Base-by-base conservation (phyloP, 2,888 invertebrate genomes). In the Aleiodes testaceus region DNA sequence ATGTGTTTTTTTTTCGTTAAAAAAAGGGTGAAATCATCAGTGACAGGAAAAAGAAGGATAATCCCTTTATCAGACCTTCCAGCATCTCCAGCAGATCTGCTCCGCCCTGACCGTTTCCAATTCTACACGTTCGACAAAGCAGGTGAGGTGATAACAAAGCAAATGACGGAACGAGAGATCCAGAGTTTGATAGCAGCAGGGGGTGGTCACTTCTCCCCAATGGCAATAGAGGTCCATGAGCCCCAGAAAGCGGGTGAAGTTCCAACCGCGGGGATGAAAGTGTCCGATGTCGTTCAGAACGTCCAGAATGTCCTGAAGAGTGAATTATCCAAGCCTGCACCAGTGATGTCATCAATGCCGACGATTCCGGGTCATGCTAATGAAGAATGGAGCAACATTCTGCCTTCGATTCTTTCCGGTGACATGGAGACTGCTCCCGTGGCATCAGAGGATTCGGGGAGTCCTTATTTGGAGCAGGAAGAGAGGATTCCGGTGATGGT, bases 61-160 rank as follows among this genome's bases (percentile, higher is more conserved):
- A 53, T 76, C 63, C 75, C 76, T 20, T 73, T 5, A 91, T 92
- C 74, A 90, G 79, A 80, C 42, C 75, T 85, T 16, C 85, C 88
- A 2, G 87, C 86, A 5, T 95, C 95, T 74, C 95, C 95, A 0
- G 94, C 94, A 0, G 92, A 93, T 79, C 89, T 96, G 0, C 88
- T 95, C 5, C 93, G 93, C 76, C 96, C 95, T 1, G 95, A 95
- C 83, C 90, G 93, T 82, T 95, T 95, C 85, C 95, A 95, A 83
- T 96, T 95, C 86, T 95, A 95, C 84, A 95, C 95, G 0, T 94
- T 95, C 81, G 94, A 95, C 81, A 94, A 95, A 81, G 92, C 92
- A 69, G 95, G 95, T 12, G 94, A 95, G 81, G 89, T 95, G 20
- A 92, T 95, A 0, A 95, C 94, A 81, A 90, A 94, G 72, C 89